Evolutionary conservation across 1,140 invertebrate genomes (phyloP), one percentile per base, ranked within the genome.

Genomic region (Psix sp.): DNA sequence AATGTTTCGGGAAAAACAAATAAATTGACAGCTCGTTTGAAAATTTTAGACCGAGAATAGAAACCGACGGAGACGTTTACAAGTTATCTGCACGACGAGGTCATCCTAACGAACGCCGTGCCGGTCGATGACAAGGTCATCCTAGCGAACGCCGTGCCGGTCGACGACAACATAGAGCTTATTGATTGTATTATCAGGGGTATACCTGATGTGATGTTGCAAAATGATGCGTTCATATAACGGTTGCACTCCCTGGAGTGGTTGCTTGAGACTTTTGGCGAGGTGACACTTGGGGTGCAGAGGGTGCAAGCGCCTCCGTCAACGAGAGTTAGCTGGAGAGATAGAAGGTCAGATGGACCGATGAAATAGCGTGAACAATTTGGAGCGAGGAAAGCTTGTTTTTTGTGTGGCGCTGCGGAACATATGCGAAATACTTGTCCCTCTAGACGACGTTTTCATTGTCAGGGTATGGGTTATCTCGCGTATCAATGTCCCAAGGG

Each of bases 71-170:
- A n/a, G n/a, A n/a, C n/a, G n/a, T n/a, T n/a, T n/a, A n/a, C n/a
- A n/a, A n/a, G n/a, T n/a, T n/a, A n/a, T n/a, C n/a, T n/a, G n/a
- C n/a, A 66, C 16, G 49, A 66, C n/a, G 56, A 66, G 29, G 35
- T 66, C 7, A 48, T 66, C 17, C 24, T 66, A 0, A 33, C 11
- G 0, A 57, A 57, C 20, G 43, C 43, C 0, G 51, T 57, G 0
- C 51, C 42, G 9, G 9, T 29, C 4, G 35, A 66, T 13, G 49
- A 66, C n/a, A 66, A 66, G 29, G 35, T 66, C 7, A 48, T 66
- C 17, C 24, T 66, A 0, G 40, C 11, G 0, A 57, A 57, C 20
- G 43, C 43, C 0, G 51, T 57, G 0, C 51, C 42, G 9, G 43
- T 67, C 13, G 38, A 51, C 36, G 43, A 57, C 14, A 35, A 39